These are phyloP conservation scores for Cheilosia scutellata DNA, from an alignment of 2,888 invertebrate species.

Conservation along the genomic window DNA sequence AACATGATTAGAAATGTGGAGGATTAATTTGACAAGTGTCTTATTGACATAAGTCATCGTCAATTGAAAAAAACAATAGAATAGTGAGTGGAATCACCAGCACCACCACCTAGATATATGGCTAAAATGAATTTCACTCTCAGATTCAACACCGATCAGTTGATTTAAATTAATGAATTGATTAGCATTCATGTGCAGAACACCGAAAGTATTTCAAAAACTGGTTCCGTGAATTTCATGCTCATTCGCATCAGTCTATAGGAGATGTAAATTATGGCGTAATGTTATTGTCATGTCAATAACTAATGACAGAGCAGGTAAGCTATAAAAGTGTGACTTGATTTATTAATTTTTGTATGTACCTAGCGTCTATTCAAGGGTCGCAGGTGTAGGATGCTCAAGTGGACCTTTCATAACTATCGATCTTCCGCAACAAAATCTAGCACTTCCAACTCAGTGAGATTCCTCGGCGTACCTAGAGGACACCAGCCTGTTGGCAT, in stretches of 20 bases:
- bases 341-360: no score
- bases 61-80: background rate
- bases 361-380: no score
- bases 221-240: background rate
- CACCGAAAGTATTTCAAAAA: slow-evolving; percentile 28
- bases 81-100: background rate
- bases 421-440: no score
- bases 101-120: background rate
- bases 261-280: background rate
- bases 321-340: no score
- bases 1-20: background rate
- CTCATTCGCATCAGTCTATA: slow-evolving; percentile 33
- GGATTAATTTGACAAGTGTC: background rate
- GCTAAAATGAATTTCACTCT: slow-evolving; percentile 12
- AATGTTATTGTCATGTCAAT: background rate
- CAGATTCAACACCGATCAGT: background rate
- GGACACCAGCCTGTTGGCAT: no score
- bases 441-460: no score
- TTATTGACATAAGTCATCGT: background rate
- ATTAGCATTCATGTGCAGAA: slow-evolving; percentile 32
- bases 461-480: no score
- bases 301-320: no score
- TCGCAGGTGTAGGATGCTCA: no score
- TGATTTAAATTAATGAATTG: slow-evolving; percentile 27
- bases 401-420: no score